Percentiles rank a stretch among this genome's conserved stretches.
These are phyloP conservation scores for Podargus strigoides DNA, from an alignment of 2,797 vertebrate species.

Conservation along the genomic window DNA sequence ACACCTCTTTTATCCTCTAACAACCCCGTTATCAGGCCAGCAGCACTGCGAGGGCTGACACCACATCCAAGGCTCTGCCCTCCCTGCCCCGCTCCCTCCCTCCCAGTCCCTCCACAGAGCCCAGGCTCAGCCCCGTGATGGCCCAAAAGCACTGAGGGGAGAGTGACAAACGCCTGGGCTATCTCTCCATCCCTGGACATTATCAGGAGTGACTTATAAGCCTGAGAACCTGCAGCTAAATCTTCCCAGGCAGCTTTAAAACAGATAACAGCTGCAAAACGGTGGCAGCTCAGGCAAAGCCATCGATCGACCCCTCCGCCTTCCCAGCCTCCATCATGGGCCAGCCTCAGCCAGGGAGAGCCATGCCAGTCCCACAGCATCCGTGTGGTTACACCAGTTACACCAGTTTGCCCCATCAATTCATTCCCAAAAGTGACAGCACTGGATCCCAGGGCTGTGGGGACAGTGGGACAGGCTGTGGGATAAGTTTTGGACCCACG, in stretches of 20 bases:
- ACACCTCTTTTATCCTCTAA: not conserved
- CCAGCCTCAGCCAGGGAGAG: not conserved
- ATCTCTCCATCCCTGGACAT: constrained; percentile 21
- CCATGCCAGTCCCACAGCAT: not conserved
- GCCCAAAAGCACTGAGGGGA: not conserved
- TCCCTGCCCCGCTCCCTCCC: not conserved
- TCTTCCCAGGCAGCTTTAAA: constrained; percentile 53
- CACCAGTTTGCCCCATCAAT: not conserved
- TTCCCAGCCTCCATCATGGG: not conserved
- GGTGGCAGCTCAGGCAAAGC: not conserved
- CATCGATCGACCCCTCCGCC: not conserved
- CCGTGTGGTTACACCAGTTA: fast-evolving
- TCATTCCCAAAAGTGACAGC: not conserved
- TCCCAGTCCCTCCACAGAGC: not conserved
- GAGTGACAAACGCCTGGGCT: constrained; percentile 16
- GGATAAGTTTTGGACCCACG: not conserved
- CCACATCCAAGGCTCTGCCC: not conserved
- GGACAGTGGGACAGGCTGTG: too few species aligned
- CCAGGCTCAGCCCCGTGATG: fast-evolving
- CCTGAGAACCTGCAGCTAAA: constrained; percentile 37
- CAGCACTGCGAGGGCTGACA: not conserved
- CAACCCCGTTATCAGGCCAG: fast-evolving
- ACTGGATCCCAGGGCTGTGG: fast-evolving
- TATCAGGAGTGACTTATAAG: constrained; percentile 51
- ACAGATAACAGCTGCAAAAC: constrained; percentile 43